Evolutionary conservation across 2,888 invertebrate species (phyloP), one percentile per base, ranked within the genome.

Genomic region (Mimas tiliae): DNA sequence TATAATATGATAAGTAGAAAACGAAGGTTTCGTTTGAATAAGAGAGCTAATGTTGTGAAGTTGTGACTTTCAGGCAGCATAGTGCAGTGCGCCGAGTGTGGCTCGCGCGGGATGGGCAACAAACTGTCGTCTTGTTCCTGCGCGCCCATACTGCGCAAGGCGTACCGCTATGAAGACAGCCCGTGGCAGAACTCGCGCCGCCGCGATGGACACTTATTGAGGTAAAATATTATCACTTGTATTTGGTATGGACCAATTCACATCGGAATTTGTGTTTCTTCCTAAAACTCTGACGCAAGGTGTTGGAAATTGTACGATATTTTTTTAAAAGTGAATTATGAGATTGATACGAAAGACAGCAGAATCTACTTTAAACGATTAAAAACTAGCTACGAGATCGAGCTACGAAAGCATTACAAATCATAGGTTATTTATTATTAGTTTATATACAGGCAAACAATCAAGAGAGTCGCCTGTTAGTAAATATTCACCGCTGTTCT

Each of bases 71-170:
- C 87, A 94, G 94, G 94, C 93, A 94, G 90, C 90, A 91, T 94
- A 93, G 91, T 91, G 87, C 92, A 91, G 89, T 94, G 93, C 90
- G 90, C 91, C 84, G 94, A 94, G 88, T 94, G 94, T 84, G 94
- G 94, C 82, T 90, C 93, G 89, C 94, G 95, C 93, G 95, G 95
- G 89, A 98, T 99, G 99, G 99, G 99, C 94, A 99, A 99, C 95
- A 99, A 99, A 95, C 95, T 99, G 89, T 98, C 98, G 91, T 97
- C 97, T 94, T 98, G 98, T 95, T 98, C 98, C 85, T 99, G 99
- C 95, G 98, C 98, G 85, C 98, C 99, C 84, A 95, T 99, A 88
- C 97, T 98, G 94, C 97, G 98, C 94, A 98, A 98, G 95, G 98
- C 97, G 87, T 98, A 98, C 94, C 97, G 98, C 87, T 98, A 98